Evolutionary conservation across 2,888 invertebrate genomes (phyloP).

Genomic region (Thelaira solivaga): DNA sequence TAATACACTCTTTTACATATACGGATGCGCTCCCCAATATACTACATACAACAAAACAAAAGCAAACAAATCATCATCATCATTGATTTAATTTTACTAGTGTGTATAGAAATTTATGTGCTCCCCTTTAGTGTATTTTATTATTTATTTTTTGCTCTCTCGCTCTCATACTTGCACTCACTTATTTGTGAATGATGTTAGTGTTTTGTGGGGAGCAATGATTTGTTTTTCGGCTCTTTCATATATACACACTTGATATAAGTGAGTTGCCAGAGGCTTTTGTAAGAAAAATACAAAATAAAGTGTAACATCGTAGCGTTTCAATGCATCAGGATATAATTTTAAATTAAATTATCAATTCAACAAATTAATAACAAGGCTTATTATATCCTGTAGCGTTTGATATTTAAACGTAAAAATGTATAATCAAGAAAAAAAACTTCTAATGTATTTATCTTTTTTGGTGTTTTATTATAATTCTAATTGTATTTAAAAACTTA

Average conservation of each 20-base stretch:
- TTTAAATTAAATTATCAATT: too few relatives aligned
- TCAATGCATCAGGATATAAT: too few relatives aligned
- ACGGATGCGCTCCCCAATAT: background rate
- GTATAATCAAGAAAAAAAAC: too few relatives aligned
- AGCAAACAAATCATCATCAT: background rate
- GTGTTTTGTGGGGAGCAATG: constrained; percentile 11
- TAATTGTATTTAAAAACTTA: background rate
- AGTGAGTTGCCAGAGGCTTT: background rate
- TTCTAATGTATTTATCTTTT: too few relatives aligned
- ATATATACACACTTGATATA: background rate
- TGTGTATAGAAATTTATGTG: background rate
- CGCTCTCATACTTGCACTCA: background rate
- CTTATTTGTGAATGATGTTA: background rate
- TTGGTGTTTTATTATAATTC: too few relatives aligned
- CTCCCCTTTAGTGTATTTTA: constrained; percentile 24
- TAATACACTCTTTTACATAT: background rate
- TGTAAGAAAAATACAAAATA: background rate
- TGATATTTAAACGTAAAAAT: too few relatives aligned
- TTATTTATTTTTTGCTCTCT: background rate
- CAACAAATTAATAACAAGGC: too few relatives aligned
- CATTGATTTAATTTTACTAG: constrained; percentile 20
- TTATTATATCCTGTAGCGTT: too few relatives aligned
- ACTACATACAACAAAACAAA: background rate
- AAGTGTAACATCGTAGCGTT: too few relatives aligned
- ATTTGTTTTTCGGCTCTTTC: background rate